A percentile compares a stretch with the other conserved stretches of the same genome.
These are phyloP conservation scores for Enteromius thamalakanensis DNA, from an alignment of 2,797 vertebrate species.

Conservation along the genomic window DNA sequence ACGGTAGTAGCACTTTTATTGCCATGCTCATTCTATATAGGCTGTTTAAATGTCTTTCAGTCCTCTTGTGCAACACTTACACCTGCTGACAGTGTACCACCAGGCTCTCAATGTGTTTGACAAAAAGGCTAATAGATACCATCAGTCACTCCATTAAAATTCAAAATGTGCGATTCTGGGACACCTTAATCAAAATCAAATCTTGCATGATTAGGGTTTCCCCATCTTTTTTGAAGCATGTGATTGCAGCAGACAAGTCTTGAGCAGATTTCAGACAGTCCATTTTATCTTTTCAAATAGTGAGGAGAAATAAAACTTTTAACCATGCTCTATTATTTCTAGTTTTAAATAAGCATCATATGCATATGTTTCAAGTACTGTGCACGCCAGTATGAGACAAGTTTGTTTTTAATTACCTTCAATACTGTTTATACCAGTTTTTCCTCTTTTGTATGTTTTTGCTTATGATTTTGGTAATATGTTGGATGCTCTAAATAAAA, in stretches of 20 bases:
- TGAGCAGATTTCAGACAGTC: not conserved
- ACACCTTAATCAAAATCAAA: not conserved
- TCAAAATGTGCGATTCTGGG: not conserved
- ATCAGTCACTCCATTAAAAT: constrained; percentile 16
- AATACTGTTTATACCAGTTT: not conserved
- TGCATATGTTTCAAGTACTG: not conserved
- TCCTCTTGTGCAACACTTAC: not conserved
- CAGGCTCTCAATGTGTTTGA: not conserved
- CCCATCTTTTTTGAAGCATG: not conserved
- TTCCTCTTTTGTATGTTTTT: not conserved
- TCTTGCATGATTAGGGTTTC: not conserved
- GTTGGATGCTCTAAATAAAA: not conserved
- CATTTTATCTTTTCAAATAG: not conserved
- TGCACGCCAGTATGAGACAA: not conserved
- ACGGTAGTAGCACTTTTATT: not conserved
- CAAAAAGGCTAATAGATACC: not conserved
- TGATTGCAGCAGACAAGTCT: not conserved
- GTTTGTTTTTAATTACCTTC: not conserved
- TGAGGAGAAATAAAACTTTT: not conserved
- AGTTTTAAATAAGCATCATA: not conserved
- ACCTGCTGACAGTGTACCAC: not conserved
- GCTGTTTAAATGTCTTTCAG: not conserved
- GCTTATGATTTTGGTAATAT: not conserved
- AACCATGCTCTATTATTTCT: not conserved
- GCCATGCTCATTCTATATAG: not conserved